A percentile compares a stretch with the other conserved stretches of the same genome.
These are phyloP conservation scores for Bergia sp. DNA, from an alignment of 92 coral and sea anemone species.

Conservation along the genomic window DNA sequence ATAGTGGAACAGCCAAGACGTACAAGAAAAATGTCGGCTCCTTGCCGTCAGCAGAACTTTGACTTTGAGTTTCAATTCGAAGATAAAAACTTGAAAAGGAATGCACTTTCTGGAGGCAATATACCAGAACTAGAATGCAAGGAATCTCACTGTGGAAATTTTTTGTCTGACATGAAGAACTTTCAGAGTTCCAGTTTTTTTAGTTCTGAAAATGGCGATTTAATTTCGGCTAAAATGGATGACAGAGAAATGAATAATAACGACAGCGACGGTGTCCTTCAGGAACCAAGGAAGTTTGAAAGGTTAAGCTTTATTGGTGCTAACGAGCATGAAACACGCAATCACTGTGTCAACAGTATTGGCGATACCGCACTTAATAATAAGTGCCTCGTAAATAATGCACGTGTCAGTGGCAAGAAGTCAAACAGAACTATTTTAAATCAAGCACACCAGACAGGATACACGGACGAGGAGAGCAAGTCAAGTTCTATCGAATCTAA, in stretches of 20 bases:
- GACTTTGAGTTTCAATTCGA: constrained; percentile 3
- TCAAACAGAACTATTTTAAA: constrained; percentile 16
- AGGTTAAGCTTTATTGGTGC: constrained; percentile 22
- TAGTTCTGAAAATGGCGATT: not conserved
- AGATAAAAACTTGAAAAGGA: constrained; percentile 14
- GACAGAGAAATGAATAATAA: constrained; percentile 39
- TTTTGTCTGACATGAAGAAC: not conserved
- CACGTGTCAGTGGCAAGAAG: not conserved
- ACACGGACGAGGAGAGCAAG: not conserved
- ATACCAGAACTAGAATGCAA: not conserved
- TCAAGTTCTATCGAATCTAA: not conserved
- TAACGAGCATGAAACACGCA: constrained; percentile 42
- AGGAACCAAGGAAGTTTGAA: not conserved
- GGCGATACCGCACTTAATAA: constrained; percentile 29
- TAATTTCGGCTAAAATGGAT: not conserved
- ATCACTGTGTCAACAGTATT: constrained; percentile 13
- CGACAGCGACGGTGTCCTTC: not conserved
- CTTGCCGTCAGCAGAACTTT: constrained; percentile 4
- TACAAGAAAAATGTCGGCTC: constrained; percentile 42
- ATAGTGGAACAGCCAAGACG: constrained; percentile 10
- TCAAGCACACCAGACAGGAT: not conserved
- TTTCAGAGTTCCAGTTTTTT: not conserved
- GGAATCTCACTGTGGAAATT: not conserved
- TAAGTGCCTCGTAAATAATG: constrained; percentile 30
- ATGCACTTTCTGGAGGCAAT: not conserved